A percentile compares a stretch with the other conserved stretches of the same genome.
These are phyloP conservation scores for Bombyx huttoni DNA, from an alignment of 2,888 invertebrate genomes.

Conservation along the genomic window DNA sequence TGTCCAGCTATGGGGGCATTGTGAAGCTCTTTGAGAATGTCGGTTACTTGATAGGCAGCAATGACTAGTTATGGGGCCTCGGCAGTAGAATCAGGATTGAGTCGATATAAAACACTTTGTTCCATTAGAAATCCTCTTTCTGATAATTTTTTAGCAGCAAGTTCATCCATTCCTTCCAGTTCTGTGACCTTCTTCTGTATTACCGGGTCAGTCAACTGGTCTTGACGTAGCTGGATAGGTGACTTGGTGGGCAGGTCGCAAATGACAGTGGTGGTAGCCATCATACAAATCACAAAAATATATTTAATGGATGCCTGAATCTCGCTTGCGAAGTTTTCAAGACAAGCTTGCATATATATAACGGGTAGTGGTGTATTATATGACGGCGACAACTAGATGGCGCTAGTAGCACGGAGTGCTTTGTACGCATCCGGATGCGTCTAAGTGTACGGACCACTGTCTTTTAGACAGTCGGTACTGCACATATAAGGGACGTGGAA, in stretches of 20 bases:
- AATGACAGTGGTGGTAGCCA: no score
- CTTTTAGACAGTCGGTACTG: no score
- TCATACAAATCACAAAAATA: no score
- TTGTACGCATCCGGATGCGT: no score
- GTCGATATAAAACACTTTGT: not conserved
- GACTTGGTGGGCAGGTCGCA: not conserved
- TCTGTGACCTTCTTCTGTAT: not conserved
- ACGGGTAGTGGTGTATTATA: no score
- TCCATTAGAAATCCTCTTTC: constrained; percentile 2
- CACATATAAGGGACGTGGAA: no score
- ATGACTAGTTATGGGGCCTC: not conserved
- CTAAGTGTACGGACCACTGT: no score
- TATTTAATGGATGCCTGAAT: no score
- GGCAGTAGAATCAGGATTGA: not conserved
- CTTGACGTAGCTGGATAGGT: not conserved
- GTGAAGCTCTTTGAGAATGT: constrained; percentile 2
- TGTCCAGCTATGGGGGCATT: constrained; percentile 4
- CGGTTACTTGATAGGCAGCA: not conserved
- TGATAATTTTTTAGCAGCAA: not conserved
- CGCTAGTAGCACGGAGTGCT: no score
- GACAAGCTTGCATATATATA: no score
- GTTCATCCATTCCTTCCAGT: not conserved
- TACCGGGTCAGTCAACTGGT: not conserved
- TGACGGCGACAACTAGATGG: no score
- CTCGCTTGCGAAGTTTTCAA: no score